Base-by-base conservation (phyloP, 2,113 vertebrate genomes). In the Brachirus orientalis region DNA sequence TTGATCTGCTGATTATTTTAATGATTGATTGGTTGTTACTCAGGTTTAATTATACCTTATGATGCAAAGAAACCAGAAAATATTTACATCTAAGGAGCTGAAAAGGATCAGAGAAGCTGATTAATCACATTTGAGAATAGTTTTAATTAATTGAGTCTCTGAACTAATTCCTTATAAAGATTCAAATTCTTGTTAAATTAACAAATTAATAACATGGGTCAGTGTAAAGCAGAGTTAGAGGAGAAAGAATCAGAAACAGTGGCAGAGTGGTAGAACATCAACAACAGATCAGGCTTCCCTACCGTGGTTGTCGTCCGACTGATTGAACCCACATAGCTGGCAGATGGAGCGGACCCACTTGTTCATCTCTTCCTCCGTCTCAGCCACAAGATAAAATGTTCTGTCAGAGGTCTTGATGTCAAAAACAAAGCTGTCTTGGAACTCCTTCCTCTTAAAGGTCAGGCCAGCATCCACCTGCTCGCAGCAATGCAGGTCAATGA, bases 301-400 rank as follows among this genome's bases (percentile, higher is more conserved):
- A 99, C 97, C 97, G 76, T 96, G 80, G 80, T 91, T 95, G 72
- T 98, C 95, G 43, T 98, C 97, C 0, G 97, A 96, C 84, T 99
- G 98, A 89, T 99, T 99, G 93, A 99, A 99, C 57, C 98, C 98
- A 19, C 98, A 99, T 71, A 99, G 96, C 88, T 98, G 97, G 83
- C 98, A 99, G 89, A 99, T 99, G 80, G 95, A 95, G 76, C 96
- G 95, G 28, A 99, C 98, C 98, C 98, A 99, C 80, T 97, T 98
- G 87, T 97, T 99, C 98, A 99, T 99, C 67, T 99, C 98, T 2
- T 98, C 97, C 79, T 99, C 96, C 0, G 96, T 98, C 86, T 99
- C 98, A 0, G 97, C 98, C 66, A 99, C 98, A 48, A 99, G 94
- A 78, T 99, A 99, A 80, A 99, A 99, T 73, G 96, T 99, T 71